Conservation (phyloP, 1,140 invertebrate species). For the Drosophila trapezifrons region DNA sequence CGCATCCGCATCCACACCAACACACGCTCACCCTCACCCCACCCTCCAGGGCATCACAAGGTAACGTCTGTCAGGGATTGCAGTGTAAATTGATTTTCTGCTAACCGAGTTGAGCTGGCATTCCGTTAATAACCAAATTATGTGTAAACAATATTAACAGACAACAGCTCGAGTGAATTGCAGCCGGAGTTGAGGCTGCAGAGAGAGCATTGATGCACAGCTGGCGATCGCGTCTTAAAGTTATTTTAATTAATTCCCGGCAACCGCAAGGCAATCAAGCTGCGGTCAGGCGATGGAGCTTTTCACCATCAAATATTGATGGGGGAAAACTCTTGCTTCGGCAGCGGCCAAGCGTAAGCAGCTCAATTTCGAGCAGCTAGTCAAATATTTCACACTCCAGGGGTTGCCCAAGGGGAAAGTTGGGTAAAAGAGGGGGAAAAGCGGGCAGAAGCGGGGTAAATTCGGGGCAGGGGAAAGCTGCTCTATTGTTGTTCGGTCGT, state of each 20-base stretch:
- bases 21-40: too few species aligned
- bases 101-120: conserved; percentile 47
- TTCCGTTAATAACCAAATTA: conserved; percentile 65
- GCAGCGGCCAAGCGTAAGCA: conserved; percentile 42
- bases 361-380: conserved; percentile 49
- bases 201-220: neutral
- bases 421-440: neutral
- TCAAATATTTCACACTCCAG: conserved; percentile 50
- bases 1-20: conserved; percentile 22
- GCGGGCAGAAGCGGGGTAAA: neutral
- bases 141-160: conserved; percentile 60
- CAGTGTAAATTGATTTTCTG: conserved; percentile 67
- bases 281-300: conserved; percentile 30
- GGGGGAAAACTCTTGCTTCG: conserved; percentile 22
- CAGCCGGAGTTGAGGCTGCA: neutral
- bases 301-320: conserved; percentile 32
- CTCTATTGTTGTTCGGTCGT: conserved; percentile 21
- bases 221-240: conserved; percentile 22
- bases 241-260: conserved; percentile 54
- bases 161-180: conserved; percentile 8
- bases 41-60: conserved; percentile 31
- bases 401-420: conserved; percentile 6
- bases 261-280: conserved; percentile 38
- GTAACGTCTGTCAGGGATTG: conserved; percentile 61
- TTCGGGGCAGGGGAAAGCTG: conserved; percentile 1